These are phyloP conservation scores for Boulengeromyrus knoepffleri DNA, from an alignment of 2,113 vertebrate species.

Conservation along the genomic window DNA sequence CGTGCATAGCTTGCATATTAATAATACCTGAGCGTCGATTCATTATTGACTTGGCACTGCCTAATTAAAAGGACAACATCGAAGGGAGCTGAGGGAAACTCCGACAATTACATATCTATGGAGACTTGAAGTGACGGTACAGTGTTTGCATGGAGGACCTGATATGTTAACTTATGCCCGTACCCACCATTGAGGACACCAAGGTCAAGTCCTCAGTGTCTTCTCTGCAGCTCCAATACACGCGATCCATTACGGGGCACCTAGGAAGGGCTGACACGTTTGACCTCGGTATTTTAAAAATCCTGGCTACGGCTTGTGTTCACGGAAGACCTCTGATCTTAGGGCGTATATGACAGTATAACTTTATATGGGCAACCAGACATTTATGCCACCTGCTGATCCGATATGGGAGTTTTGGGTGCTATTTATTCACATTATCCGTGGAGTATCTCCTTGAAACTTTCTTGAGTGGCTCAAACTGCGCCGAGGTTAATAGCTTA, in stretches of 20 bases:
- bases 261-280: background rate
- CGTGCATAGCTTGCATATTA: background rate
- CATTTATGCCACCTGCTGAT: background rate
- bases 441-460: background rate
- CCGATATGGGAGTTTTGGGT: background rate
- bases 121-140: background rate
- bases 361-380: background rate
- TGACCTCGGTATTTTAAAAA: background rate
- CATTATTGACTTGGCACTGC: background rate
- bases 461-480: background rate
- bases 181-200: background rate
- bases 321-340: background rate
- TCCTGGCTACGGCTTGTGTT: background rate
- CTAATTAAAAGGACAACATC: background rate
- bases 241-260: background rate
- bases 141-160: background rate
- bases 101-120: background rate
- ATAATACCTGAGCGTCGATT: background rate
- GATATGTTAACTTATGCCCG: background rate
- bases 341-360: background rate
- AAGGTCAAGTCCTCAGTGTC: background rate
- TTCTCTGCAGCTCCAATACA: background rate
- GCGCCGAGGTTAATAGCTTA: background rate
- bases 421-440: background rate
- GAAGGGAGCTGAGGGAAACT: background rate